phyloP scores from a whole-genome alignment of 2,888 invertebrate genomes.

The Amphipoea lucens region DNA sequence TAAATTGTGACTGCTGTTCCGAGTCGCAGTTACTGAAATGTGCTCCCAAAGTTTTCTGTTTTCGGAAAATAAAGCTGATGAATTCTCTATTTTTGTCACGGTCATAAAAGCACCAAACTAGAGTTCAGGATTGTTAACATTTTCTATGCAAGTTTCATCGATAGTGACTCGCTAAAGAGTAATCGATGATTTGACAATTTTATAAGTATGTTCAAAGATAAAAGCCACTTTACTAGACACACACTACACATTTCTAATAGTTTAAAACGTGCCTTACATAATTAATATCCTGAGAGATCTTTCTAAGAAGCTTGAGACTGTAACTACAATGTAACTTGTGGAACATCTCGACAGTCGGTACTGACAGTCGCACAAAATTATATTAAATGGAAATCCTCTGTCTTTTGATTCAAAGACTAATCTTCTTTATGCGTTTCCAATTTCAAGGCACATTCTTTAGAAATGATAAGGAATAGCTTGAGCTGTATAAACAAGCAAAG shows the following conservation, averaged over 20 bases:
- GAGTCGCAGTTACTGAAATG: slow-evolving; percentile 24
- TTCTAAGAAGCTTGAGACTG: neutral
- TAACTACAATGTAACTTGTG: neutral
- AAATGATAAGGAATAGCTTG: neutral
- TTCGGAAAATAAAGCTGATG: slow-evolving; percentile 7
- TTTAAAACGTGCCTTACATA: neutral
- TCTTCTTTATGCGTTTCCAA: neutral
- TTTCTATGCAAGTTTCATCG: neutral
- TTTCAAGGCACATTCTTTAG: neutral
- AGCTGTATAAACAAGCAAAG: neutral
- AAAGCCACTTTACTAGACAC: neutral
- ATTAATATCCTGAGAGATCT: neutral
- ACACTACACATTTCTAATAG: no score
- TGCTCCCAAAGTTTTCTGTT: slow-evolving; percentile 15
- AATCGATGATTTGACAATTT: neutral
- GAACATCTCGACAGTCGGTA: neutral
- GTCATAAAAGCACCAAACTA: neutral
- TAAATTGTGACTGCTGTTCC: slow-evolving; percentile 53
- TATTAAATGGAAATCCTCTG: no score
- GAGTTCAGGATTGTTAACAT: neutral
- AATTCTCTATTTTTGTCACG: neutral
- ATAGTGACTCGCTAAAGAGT: neutral
- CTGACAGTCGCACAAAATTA: neutral
- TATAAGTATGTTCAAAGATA: no score
- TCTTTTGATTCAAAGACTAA: slow-evolving; percentile 3